Evolutionary conservation across 2,888 invertebrate species (phyloP), one percentile per base, ranked within the genome.

Genomic region (Cyrtodaria siliqua): DNA sequence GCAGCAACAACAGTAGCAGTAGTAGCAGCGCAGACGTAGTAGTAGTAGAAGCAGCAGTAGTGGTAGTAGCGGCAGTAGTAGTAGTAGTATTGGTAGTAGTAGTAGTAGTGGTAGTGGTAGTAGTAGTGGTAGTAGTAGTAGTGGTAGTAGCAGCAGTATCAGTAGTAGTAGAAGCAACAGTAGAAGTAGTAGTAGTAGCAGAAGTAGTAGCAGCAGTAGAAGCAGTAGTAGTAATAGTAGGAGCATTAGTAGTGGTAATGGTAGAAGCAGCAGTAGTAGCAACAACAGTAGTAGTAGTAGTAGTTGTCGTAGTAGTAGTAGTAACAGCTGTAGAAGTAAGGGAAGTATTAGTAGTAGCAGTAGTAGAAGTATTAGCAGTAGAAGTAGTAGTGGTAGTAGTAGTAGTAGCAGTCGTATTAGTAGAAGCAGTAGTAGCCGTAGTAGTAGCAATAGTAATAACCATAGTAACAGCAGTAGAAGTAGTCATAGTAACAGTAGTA

Each of bases 301-400:
- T n/a, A 60, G 47, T 47, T 44, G 47, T 47, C 24, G 60, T 47
- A 44, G 60, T 47, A 60, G 23, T 47, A 60, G 47, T 26, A 47
- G 47, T 27, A 24, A 26, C n/a, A 42, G 60, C n/a, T 23, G 49
- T 44, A 47, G 47, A 16, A 24, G n/a, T 55, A 16, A 27, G 16
- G n/a, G n/a, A n/a, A n/a, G n/a, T n/a, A n/a, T n/a, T n/a, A n/a
- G n/a, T n/a, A n/a, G n/a, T n/a, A n/a, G n/a, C n/a, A n/a, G n/a
- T n/a, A n/a, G n/a, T n/a, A n/a, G n/a, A n/a, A n/a, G n/a, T n/a
- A n/a, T n/a, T n/a, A n/a, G n/a, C n/a, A n/a, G n/a, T n/a, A n/a
- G n/a, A n/a, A n/a, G n/a, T n/a, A n/a, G n/a, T n/a, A n/a, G n/a
- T n/a, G n/a, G n/a, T n/a, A n/a, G n/a, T n/a, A n/a, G n/a, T n/a